Conservation (phyloP, 92 coral and sea anemone species). For the Palythoa heliodiscus region DNA sequence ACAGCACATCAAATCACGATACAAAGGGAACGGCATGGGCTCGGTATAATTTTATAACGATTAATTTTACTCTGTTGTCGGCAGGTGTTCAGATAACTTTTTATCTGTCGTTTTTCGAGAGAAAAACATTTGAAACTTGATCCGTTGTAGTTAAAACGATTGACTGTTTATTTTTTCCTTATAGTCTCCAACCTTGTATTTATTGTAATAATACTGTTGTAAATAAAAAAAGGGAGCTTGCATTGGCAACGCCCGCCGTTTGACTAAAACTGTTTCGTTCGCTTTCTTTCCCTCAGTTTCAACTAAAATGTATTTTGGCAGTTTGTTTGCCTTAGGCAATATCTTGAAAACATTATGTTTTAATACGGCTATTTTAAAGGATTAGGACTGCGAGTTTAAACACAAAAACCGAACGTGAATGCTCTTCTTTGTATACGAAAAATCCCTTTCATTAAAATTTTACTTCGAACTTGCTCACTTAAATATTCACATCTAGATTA, state of each 20-base stretch:
- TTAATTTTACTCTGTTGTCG: neutral
- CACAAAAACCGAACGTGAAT: slow-evolving; percentile 2
- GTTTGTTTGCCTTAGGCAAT: neutral
- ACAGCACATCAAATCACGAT: neutral
- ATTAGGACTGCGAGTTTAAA: slow-evolving; percentile 14
- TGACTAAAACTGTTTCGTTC: neutral
- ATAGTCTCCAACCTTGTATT: neutral
- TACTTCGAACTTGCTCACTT: neutral
- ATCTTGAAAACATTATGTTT: slow-evolving; percentile 26
- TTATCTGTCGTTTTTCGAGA: neutral
- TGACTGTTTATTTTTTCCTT: slow-evolving; percentile 4
- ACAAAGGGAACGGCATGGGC: neutral
- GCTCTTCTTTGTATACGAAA: neutral
- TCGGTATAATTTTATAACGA: neutral
- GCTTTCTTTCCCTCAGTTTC: neutral
- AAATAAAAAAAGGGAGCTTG: neutral
- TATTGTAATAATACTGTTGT: neutral
- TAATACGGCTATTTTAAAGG: neutral
- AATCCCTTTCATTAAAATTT: neutral
- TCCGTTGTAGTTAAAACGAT: slow-evolving; percentile 24
- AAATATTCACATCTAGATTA: slow-evolving; percentile 20
- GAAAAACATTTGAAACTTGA: slow-evolving; percentile 25
- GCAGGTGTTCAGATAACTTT: slow-evolving; percentile 18
- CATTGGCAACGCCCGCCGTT: slow-evolving; percentile 43
- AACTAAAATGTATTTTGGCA: neutral